Conservation (phyloP, 2,113 vertebrate genomes). For the Riparia riparia region DNA sequence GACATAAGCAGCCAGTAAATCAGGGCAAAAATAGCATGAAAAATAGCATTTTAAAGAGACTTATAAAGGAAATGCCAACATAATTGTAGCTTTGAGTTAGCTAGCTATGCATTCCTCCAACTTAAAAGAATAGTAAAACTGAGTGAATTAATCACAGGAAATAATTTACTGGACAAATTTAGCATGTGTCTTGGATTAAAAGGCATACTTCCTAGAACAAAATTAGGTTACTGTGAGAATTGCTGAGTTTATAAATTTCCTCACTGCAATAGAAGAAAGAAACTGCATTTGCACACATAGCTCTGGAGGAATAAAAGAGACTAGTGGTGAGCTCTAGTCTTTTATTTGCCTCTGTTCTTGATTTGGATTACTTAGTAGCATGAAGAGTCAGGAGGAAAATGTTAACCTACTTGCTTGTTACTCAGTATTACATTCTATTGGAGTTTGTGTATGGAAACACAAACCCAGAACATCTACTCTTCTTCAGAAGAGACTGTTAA, state of each 20-base stretch:
- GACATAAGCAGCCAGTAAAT: constrained; percentile 39
- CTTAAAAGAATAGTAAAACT: constrained; percentile 9
- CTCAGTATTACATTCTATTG: neutral
- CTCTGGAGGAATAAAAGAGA: neutral
- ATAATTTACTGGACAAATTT: constrained; percentile 41
- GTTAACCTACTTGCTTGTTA: neutral
- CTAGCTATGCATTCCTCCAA: constrained; percentile 16
- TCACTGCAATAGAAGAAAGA: neutral
- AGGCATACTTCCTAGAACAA: constrained; percentile 1
- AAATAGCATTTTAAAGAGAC: constrained; percentile 7
- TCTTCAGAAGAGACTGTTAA: neutral
- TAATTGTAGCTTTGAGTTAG: constrained; percentile 18
- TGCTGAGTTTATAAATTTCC: constrained; percentile 38
- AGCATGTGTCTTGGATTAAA: constrained; percentile 28
- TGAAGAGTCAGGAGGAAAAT: neutral
- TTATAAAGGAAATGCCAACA: constrained; percentile 22
- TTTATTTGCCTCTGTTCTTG: neutral
- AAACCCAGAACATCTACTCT: neutral
- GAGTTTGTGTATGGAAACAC: neutral
- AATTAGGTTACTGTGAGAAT: constrained; percentile 41
- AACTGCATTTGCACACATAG: neutral
- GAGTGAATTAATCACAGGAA: constrained; percentile 47
- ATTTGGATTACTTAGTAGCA: neutral
- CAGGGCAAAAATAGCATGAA: neutral
- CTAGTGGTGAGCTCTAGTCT: neutral